phyloP scores from a whole-genome alignment of 2,888 invertebrate species.

The Pseudococcus longispinus region DNA sequence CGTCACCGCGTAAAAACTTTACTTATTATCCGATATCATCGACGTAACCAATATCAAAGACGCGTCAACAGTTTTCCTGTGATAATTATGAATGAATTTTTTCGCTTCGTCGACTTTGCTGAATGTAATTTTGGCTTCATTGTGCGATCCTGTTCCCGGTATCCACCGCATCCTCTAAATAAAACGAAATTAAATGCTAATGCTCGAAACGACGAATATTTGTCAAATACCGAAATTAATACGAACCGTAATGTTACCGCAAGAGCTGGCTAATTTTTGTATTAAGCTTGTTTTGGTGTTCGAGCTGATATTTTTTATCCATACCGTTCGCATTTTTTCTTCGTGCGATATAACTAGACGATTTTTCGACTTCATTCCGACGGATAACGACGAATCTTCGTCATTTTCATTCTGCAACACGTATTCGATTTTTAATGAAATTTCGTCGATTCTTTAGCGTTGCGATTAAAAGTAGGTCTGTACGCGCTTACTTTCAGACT shows the following conservation, averaged over 20 bases:
- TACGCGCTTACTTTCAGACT: background rate
- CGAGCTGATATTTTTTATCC: background rate
- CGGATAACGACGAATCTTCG: background rate
- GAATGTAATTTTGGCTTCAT: background rate
- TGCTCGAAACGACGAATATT: background rate
- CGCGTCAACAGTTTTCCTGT: background rate
- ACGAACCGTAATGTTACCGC: background rate
- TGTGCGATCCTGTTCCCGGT: background rate
- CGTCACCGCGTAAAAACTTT: background rate
- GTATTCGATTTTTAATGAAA: background rate
- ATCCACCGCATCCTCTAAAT: background rate
- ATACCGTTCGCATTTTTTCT: constrained; percentile 8
- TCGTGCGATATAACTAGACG: background rate
- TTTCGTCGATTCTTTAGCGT: background rate
- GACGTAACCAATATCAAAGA: background rate
- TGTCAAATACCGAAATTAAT: background rate
- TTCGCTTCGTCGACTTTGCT: background rate
- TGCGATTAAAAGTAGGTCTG: background rate
- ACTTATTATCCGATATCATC: background rate
- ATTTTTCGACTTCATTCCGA: background rate
- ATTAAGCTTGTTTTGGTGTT: background rate
- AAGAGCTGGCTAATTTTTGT: background rate
- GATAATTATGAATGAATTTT: constrained; percentile 4
- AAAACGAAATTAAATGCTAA: background rate
- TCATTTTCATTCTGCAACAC: background rate